Conservation (phyloP, 1,140 invertebrate genomes). For the Lepeophtheirus salmonis region DNA sequence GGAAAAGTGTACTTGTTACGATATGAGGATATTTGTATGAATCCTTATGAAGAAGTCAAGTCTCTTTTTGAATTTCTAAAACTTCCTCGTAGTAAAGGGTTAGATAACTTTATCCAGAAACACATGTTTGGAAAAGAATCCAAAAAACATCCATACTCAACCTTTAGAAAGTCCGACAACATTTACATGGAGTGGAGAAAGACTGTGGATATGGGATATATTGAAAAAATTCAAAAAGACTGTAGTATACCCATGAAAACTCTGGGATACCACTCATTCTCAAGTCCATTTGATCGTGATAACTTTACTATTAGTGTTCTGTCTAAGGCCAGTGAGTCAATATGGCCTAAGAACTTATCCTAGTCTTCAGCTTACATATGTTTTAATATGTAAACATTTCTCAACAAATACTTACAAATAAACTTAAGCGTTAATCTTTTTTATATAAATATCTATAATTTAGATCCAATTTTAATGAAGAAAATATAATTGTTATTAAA, state of each 20-base stretch:
- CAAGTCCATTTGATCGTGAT: background rate
- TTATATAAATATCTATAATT: too few relatives aligned
- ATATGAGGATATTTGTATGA: conserved; percentile 23
- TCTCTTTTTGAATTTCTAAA: conserved; percentile 22
- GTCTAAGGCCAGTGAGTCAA: background rate
- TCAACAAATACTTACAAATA: too few relatives aligned
- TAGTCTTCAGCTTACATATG: background rate
- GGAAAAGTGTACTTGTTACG: conserved; percentile 20
- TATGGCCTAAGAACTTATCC: conserved; percentile 1
- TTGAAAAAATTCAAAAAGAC: background rate
- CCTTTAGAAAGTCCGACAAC: background rate
- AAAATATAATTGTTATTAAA: too few relatives aligned
- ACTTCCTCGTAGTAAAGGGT: conserved; percentile 14
- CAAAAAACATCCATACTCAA: conserved; percentile 1
- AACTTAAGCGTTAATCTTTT: too few relatives aligned
- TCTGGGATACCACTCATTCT: background rate
- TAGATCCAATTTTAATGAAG: too few relatives aligned
- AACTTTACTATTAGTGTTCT: background rate
- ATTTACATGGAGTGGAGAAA: conserved; percentile 8
- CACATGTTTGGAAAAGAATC: conserved; percentile 14
- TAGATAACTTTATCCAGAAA: conserved; percentile 15
- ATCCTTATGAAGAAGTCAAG: conserved; percentile 20
- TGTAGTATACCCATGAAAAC: background rate
- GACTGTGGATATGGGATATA: background rate
- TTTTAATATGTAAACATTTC: background rate